phyloP scores from a whole-genome alignment of 1,140 invertebrate genomes.

The Heliconius nattereri region DNA sequence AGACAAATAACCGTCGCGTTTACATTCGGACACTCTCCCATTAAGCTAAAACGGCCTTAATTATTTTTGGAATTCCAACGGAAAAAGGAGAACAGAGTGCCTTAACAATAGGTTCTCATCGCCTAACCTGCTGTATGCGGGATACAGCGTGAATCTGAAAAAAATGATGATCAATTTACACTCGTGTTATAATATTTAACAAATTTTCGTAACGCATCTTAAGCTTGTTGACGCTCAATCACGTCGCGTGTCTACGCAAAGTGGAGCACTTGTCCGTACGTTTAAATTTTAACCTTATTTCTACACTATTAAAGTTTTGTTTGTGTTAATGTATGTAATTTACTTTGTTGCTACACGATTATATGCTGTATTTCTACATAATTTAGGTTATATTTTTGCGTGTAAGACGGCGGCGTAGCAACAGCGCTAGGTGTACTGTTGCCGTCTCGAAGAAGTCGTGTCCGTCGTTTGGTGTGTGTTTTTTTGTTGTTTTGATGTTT shows the following conservation, averaged over 20 bases:
- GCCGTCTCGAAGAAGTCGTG: constrained; percentile 6
- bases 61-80: too few relatives aligned
- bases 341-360: constrained; percentile 5
- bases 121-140: too few relatives aligned
- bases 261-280: not conserved
- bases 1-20: too few relatives aligned
- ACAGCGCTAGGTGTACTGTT: constrained; percentile 34
- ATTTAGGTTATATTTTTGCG: constrained; percentile 39
- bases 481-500: constrained; percentile 7
- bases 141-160: too few relatives aligned
- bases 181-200: not conserved
- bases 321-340: not conserved
- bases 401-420: constrained; percentile 41
- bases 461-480: constrained; percentile 17
- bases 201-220: constrained; percentile 25
- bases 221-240: constrained; percentile 44
- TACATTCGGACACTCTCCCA: too few relatives aligned
- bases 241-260: constrained; percentile 28
- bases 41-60: too few relatives aligned
- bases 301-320: not conserved
- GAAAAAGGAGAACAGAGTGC: too few relatives aligned
- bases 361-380: constrained; percentile 21
- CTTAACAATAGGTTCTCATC: too few relatives aligned
- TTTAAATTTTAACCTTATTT: constrained; percentile 3
- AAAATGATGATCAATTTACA: not conserved